Evolutionary conservation across 2,113 vertebrate species (phyloP).

Genomic region (Gymnorhina tibicen): DNA sequence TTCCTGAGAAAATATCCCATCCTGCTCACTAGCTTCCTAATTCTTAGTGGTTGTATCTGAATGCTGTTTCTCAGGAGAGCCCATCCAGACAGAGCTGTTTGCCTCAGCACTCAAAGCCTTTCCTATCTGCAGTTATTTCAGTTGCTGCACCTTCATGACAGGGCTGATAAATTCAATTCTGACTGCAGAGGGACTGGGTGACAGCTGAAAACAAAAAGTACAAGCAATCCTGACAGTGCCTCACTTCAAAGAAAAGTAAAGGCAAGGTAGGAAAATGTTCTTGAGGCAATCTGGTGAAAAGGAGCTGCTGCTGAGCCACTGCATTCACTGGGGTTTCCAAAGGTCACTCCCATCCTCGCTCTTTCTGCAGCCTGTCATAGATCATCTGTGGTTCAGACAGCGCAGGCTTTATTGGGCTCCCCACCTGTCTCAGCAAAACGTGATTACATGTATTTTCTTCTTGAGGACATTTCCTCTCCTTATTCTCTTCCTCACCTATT

Average conservation of each 20-base stretch:
- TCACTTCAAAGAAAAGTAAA: conserved; percentile 20
- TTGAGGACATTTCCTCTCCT: background rate
- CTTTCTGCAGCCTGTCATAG: background rate
- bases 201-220: conserved; percentile 43
- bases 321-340: background rate
- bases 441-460: background rate
- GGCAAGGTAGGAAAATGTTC: background rate
- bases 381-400: background rate
- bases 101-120: background rate
- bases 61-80: background rate
- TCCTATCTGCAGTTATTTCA: conserved; percentile 17
- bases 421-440: background rate
- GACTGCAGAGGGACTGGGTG: background rate
- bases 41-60: background rate
- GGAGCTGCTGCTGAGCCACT: background rate
- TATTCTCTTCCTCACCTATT: background rate
- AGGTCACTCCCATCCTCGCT: background rate
- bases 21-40: background rate
- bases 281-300: background rate
- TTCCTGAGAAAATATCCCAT: background rate
- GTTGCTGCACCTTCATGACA: background rate
- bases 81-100: background rate
- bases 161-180: conserved; percentile 25
- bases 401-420: background rate
- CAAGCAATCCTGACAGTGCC: conserved; percentile 8